These are phyloP conservation scores for Synanceia verrucosa DNA, from an alignment of 2,797 vertebrate genomes.

Conservation along the genomic window DNA sequence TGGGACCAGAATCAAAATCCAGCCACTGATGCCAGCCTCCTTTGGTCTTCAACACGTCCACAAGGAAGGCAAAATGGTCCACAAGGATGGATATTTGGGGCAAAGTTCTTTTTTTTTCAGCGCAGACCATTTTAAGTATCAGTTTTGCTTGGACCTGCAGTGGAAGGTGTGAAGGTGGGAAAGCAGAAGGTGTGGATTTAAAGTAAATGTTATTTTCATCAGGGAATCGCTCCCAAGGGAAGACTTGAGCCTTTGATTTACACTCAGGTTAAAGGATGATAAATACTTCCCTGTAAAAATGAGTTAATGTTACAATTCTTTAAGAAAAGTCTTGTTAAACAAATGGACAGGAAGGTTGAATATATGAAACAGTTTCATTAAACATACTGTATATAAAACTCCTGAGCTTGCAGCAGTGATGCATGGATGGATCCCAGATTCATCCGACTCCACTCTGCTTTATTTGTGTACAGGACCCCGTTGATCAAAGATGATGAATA, in stretches of 20 bases:
- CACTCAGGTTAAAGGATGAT: conserved; percentile 32
- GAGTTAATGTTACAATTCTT: conserved; percentile 13
- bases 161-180: background rate
- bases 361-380: conserved; percentile 32
- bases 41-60: conserved; percentile 51
- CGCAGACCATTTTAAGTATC: conserved; percentile 48
- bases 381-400: conserved; percentile 46
- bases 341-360: conserved; percentile 15
- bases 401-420: conserved; percentile 53
- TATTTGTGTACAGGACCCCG: conserved; percentile 56
- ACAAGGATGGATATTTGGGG: conserved; percentile 30
- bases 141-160: conserved; percentile 23
- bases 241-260: conserved; percentile 9
- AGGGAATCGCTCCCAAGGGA: background rate
- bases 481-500: conserved; percentile 76
- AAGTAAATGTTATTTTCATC: conserved; percentile 44
- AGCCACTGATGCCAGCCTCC: conserved; percentile 8
- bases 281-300: conserved; percentile 15
- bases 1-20: conserved; percentile 40
- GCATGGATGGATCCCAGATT: conserved; percentile 46
- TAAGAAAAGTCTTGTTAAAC: conserved; percentile 26
- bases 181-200: conserved; percentile 17
- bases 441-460: conserved; percentile 43
- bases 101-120: conserved; percentile 56
- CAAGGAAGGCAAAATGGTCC: conserved; percentile 19